Evolutionary conservation across 2,113 vertebrate genomes (phyloP).

Genomic region (Oceanodroma tethys): DNA sequence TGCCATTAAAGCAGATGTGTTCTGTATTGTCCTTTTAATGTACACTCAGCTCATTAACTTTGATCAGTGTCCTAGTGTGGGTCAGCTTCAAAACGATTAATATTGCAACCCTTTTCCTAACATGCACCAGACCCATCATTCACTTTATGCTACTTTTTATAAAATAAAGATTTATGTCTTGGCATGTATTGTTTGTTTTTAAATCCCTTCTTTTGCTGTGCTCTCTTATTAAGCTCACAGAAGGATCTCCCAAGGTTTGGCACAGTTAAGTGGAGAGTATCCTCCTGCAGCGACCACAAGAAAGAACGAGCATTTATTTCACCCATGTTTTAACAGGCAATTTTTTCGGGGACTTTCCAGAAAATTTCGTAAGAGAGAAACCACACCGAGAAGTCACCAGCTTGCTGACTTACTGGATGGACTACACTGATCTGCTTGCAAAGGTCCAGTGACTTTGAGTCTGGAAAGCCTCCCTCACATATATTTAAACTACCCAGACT

Average conservation of each 20-base stretch:
- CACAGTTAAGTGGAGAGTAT: not conserved
- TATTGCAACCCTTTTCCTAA: not conserved
- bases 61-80: not conserved
- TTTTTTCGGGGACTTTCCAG: not conserved
- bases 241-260: not conserved
- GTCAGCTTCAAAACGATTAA: not conserved
- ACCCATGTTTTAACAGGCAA: not conserved
- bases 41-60: constrained; percentile 19
- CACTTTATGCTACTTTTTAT: not conserved
- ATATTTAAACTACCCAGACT: not conserved
- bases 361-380: not conserved
- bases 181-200: not conserved
- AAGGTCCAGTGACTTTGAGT: not conserved
- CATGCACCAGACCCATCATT: not conserved
- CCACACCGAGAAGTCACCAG: not conserved
- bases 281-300: not conserved
- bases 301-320: not conserved
- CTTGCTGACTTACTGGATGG: not conserved
- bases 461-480: not conserved
- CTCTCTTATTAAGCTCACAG: not conserved
- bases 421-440: not conserved
- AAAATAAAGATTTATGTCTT: not conserved
- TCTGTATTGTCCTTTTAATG: not conserved
- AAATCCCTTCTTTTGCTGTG: not conserved
- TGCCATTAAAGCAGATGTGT: not conserved